Base-by-base conservation (phyloP, 2,797 vertebrate genomes). In the Melanotaenia pygmaea region DNA sequence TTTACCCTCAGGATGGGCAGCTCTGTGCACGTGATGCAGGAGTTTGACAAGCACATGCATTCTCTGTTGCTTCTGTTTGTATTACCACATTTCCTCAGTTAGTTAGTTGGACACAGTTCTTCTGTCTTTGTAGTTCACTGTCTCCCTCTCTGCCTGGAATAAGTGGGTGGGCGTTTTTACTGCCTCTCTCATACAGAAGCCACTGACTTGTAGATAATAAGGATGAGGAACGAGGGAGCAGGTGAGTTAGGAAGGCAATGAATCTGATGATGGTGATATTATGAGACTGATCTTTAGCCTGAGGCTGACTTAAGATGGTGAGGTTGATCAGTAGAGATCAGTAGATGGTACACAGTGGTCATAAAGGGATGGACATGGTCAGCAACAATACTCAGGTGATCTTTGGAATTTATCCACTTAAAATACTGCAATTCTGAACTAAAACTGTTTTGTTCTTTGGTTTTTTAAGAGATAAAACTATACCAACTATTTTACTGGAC, bases 231-330 rank as follows among this genome's bases (percentile, higher is more conserved):
- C 51, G 57, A 77, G 64, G 38, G 34, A 62, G 70, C 28, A 64
- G 56, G 59, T 50, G 78, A 34, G 61, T 59, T 47, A 35, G 54
- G 54, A 73, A 63, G 38, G 68, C 71, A 53, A 68, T 65, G 69
- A 75, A 45, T 86, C 62, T 54, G 43, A 5, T 89, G 81, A 89
- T 85, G 66, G 62, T 85, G 87, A 90, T 80, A 63, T 56, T 57
- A 79, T 86, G 59, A 79, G 72, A 80, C 80, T 73, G 64, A 75
- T 72, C 67, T 71, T 9, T 58, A 86, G 68, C 76, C 37, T 58
- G 35, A 68, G 68, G 71, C 65, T 40, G 32, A 22, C 40, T 59
- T 34, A 7, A 43, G 13, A 1, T 4, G n/a, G 28, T n/a, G 11
- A 6, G 22, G 18, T 18, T 40, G 26, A n/a, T n/a, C n/a, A n/a